Evolutionary conservation across 2,797 vertebrate genomes (phyloP), one percentile per base, ranked within the genome.

Genomic region (Urocyon cinereoargenteus): DNA sequence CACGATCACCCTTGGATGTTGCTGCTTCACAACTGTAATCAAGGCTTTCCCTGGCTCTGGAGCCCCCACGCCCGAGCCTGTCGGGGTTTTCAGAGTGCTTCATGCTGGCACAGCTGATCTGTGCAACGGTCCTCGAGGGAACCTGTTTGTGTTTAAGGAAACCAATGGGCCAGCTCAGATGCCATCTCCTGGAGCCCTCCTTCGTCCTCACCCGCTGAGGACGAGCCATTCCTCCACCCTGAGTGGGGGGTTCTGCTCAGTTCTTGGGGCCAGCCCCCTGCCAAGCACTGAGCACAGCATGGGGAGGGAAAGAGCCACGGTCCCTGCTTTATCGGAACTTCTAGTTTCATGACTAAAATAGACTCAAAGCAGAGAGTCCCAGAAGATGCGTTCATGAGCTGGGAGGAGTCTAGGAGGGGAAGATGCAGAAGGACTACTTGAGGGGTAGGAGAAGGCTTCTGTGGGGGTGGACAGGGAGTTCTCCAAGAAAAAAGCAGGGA

Each of bases 21-120:
- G 19, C 45, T 1, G 9, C 26, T 26, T n/a, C 11, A 19, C 18
- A 53, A 13, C 28, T 12, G 49, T n/a, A 28, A 21, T 49, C 28
- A n/a, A n/a, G 75, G 49, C 18, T 40, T 36, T 57, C 34, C 15
- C 34, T 0, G 2, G 3, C 0, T 24, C 12, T 34, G 1, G 18
- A 14, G 26, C 8, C 9, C 19, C 6, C 75, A 9, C 6, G 24
- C 45, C 34, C 4, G 5, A 0, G 36, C 75, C 75, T 3, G 49
- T 8, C 2, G 21, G 75, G 3, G 4, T 31, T 22, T 18, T 36
- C 21, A 7, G 28, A 24, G 66, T 0, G 16, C 51, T 68, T 28
- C 6, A 28, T 14, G 1, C 26, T 14, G 59, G 86, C 10, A 7
- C 28, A 11, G 57, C 18, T 49, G 0, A 0, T 22, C 64, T 24